Conservation (phyloP, 2,888 invertebrate species). For the Ephialtes manifestator region DNA sequence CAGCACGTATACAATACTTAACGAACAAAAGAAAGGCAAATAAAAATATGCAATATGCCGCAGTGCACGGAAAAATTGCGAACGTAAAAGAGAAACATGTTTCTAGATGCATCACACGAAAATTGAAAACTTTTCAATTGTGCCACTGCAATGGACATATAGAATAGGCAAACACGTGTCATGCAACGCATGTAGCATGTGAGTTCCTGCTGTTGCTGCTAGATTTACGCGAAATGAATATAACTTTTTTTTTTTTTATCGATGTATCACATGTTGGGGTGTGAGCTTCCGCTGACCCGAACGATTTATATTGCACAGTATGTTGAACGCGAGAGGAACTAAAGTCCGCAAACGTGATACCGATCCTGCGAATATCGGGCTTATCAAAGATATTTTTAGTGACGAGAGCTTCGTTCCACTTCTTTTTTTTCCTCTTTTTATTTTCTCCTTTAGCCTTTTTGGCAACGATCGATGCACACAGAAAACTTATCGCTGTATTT, state of each 20-base stretch:
- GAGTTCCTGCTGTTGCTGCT: slow-evolving; percentile 34
- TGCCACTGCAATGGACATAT: not conserved
- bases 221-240: slow-evolving; percentile 42
- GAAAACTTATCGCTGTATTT: slow-evolving; percentile 13
- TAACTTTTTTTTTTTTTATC: slow-evolving; percentile 40
- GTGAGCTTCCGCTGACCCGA: slow-evolving; percentile 20
- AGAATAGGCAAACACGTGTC: slow-evolving; percentile 26
- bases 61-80: slow-evolving; percentile 49
- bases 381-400: slow-evolving; percentile 6
- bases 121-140: slow-evolving; percentile 55
- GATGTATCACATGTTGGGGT: slow-evolving; percentile 50
- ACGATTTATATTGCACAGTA: slow-evolving; percentile 16
- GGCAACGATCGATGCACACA: not conserved
- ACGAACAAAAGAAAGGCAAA: slow-evolving; percentile 13
- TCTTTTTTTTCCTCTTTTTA: not conserved
- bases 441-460: not conserved
- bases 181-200: slow-evolving; percentile 41
- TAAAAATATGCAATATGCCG: slow-evolving; percentile 40
- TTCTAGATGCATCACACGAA: slow-evolving; percentile 3
- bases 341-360: slow-evolving; percentile 50
- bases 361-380: slow-evolving; percentile 35
- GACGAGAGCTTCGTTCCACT: not conserved
- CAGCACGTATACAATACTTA: not conserved
- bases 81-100: slow-evolving; percentile 12
- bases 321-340: slow-evolving; percentile 22